Conservation (phyloP, 2,797 vertebrate genomes). For the Carcharodon carcharias region DNA sequence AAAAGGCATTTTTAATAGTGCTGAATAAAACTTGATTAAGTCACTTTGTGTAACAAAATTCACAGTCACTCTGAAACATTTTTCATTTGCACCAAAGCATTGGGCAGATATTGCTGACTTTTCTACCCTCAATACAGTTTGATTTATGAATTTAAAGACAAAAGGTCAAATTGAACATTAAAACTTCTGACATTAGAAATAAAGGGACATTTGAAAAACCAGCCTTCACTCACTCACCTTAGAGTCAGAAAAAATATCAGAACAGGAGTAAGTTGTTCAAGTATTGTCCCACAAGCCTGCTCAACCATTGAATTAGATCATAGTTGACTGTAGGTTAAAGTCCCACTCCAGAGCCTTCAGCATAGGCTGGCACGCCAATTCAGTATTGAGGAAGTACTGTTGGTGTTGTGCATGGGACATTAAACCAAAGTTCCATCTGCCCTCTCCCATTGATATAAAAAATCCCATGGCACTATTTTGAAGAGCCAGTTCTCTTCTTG, state of each 20-base stretch:
- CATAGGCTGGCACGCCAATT: too few relatives aligned
- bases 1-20: background rate
- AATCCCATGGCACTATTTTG: background rate
- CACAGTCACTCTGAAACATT: background rate
- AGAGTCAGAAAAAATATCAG: background rate
- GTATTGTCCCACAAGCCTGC: too few relatives aligned
- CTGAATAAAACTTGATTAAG: background rate
- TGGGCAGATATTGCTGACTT: background rate
- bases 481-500: background rate
- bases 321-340: background rate
- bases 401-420: background rate
- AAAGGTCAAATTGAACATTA: background rate
- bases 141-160: background rate
- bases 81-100: background rate
- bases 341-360: background rate
- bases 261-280: background rate
- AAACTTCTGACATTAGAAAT: background rate
- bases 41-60: background rate
- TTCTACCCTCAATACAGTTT: background rate
- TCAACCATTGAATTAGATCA: background rate
- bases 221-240: background rate
- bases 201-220: background rate
- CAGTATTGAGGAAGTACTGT: background rate
- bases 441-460: background rate
- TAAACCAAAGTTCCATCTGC: background rate